A percentile compares a stretch with the other conserved stretches of the same genome.
phyloP scores from a whole-genome alignment of 37 sponge, comb jelly and placozoan genomes.

The Eunapius fragilis region DNA sequence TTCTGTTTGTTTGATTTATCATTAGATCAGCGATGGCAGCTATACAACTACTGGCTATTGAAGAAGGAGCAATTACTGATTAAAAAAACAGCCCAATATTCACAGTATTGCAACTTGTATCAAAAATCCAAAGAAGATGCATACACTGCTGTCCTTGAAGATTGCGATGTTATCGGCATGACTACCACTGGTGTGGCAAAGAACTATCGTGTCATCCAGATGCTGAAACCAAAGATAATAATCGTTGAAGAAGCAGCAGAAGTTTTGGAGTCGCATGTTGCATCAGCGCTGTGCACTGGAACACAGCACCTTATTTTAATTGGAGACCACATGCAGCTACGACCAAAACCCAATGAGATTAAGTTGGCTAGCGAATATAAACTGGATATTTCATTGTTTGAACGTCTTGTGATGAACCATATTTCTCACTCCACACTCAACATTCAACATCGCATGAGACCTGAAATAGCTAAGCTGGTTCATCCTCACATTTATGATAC shows the following conservation, averaged over 20 bases:
- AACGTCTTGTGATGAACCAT: constrained; percentile 68
- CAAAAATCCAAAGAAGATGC: constrained; percentile 14
- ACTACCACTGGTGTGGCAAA: constrained; percentile 95
- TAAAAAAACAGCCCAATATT: neutral
- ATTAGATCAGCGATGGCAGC: constrained; percentile 21
- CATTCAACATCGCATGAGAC: constrained; percentile 93
- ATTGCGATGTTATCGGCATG: constrained; percentile 80
- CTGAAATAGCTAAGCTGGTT: constrained; percentile 70
- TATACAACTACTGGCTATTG: constrained; percentile 74
- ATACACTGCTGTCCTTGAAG: constrained; percentile 43
- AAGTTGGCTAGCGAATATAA: constrained; percentile 76
- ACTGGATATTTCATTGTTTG: constrained; percentile 89
- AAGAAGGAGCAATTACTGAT: neutral
- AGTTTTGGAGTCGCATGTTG: constrained; percentile 89
- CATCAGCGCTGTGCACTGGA: constrained; percentile 69
- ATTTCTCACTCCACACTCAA: constrained; percentile 77
- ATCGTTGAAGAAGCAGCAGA: constrained; percentile 97
- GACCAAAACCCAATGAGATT: constrained; percentile 87
- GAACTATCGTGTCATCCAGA: constrained; percentile 74
- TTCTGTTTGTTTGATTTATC: too few species aligned
- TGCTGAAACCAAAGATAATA: constrained; percentile 80
- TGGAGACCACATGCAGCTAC: constrained; percentile 96
- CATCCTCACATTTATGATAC: constrained; percentile 70
- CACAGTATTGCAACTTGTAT: constrained; percentile 12
- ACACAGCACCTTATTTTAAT: constrained; percentile 93